Base-by-base conservation (phyloP, 2,888 invertebrate species). In the Ptychoptera albimana region DNA sequence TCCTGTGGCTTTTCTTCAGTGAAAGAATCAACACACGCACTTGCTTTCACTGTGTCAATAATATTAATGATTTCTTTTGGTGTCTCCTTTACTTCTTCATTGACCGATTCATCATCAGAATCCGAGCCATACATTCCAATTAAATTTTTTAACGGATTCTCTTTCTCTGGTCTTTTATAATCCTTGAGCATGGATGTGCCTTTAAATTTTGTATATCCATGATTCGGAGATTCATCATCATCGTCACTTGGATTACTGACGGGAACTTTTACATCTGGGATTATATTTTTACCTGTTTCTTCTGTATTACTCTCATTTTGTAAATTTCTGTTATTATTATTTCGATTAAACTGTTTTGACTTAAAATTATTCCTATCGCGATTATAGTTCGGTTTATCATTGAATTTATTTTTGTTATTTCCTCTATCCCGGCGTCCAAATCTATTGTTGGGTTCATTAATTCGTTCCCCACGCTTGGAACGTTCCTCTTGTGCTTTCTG, bases 391-490 rank as follows among this genome's bases (percentile, higher is more conserved):
- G 37, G 13, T 9, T n/a, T 38, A 37, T 35, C 39, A 13, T 31
- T 31, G 13, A 15, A 32, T 31, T 40, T 32, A 2, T 30, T 30
- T 39, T 39, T 39, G 2, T 23, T 23, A 32, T 48, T 31, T 39
- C 49, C 50, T 60, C 61, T 66, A 38, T 63, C 57, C 29, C 49
- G 56, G 50, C 60, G 59, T 39, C 68, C 65, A 52, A 70, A 70
- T 46, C 68, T 59, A 8, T 59, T 57, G 50, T 60, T 64, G 0
- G 53, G 57, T 2, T 51, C 60, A 11, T 70, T 69, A 56, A 83
- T 72, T 55, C 77, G 74, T 67, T 88, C 87, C 16, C 89, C 89
- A 48, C 87, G 72, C 48, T 79, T 72, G 43, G 73, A 56, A 57
- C 76, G 79, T 55, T 83, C 85, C 48, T 74, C 71, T 31, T 70